Percentiles rank a stretch among this genome's conserved stretches.
phyloP scores from a whole-genome alignment of 2,888 invertebrate species.

The Trachelus troglodyta region DNA sequence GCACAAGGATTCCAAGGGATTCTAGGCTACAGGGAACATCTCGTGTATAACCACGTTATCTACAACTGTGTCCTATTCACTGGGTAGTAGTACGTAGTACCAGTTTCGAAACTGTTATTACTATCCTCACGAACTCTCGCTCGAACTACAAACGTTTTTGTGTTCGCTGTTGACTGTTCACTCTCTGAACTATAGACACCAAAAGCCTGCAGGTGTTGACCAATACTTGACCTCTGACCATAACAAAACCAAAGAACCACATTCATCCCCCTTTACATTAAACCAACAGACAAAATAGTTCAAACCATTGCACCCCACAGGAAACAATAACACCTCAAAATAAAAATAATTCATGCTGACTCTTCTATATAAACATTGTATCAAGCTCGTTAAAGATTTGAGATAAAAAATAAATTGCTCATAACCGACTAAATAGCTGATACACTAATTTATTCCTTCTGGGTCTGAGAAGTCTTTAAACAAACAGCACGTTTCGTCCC shows the following conservation, averaged over 20 bases:
- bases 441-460: neutral
- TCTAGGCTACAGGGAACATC: neutral
- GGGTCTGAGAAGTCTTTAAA: neutral
- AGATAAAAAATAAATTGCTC: neutral
- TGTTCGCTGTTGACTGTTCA: neutral
- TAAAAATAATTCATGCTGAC: too few relatives aligned
- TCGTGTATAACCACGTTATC: neutral
- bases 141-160: neutral
- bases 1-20: neutral
- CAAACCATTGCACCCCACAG: neutral
- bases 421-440: neutral
- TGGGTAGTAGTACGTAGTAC: neutral
- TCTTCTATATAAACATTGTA: neutral
- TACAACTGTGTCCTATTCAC: neutral
- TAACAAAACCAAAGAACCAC: neutral
- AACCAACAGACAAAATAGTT: neutral
- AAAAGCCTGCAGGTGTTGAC: neutral
- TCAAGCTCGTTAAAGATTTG: neutral
- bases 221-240: neutral
- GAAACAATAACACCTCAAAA: too few relatives aligned
- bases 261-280: neutral
- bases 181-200: neutral
- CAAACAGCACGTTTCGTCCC: neutral
- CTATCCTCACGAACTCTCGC: neutral
- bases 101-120: neutral